A percentile compares a stretch with the other conserved stretches of the same genome.
phyloP scores from a whole-genome alignment of 2,888 invertebrate genomes.

The Adela reaumurella region DNA sequence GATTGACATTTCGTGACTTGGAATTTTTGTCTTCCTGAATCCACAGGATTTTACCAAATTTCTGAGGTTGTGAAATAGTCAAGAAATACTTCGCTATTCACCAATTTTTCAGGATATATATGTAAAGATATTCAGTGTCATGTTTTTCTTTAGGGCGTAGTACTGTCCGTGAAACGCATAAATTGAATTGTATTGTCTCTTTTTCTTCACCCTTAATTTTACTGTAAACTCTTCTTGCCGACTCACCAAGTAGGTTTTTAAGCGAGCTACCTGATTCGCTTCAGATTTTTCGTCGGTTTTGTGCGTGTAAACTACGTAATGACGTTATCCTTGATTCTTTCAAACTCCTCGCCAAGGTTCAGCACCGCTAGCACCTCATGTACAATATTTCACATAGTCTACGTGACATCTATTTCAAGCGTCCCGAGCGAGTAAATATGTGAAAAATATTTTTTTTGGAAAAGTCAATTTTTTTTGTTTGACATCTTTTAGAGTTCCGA shows the following conservation, averaged over 20 bases:
- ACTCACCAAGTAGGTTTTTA: not conserved
- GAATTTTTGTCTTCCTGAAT: not conserved
- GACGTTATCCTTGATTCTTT: not conserved
- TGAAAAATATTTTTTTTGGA: no score
- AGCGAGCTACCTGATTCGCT: not conserved
- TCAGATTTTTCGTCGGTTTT: not conserved
- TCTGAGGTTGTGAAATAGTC: not conserved
- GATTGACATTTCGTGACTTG: not conserved
- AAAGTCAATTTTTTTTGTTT: no score
- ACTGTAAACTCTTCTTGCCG: not conserved
- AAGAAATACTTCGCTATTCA: not conserved
- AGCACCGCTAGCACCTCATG: not conserved
- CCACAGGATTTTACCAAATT: not conserved
- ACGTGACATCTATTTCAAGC: no score
- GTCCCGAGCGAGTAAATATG: no score
- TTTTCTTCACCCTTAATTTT: not conserved
- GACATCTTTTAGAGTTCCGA: no score
- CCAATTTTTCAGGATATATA: not conserved
- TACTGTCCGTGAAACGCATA: not conserved
- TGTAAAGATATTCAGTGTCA: not conserved
- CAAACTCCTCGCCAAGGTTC: not conserved
- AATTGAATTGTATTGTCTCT: not conserved
- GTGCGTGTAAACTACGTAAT: not conserved
- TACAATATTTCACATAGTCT: no score
- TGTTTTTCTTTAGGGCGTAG: not conserved